Evolutionary conservation across 2,888 invertebrate species (phyloP), one percentile per base, ranked within the genome.

Genomic region (Ectropis crepuscularia): DNA sequence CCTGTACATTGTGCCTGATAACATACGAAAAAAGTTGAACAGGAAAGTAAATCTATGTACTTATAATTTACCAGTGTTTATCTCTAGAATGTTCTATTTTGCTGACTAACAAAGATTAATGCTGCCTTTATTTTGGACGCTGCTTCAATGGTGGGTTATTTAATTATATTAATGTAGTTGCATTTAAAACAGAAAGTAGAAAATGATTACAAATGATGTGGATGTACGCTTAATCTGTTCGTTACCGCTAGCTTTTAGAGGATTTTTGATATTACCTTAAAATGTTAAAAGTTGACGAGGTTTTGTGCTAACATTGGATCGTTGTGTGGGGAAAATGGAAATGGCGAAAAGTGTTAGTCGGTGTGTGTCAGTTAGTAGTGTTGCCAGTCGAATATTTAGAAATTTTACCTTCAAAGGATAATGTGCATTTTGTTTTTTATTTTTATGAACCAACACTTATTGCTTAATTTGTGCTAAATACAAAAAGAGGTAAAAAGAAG

Each of bases 131-230:
- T 80, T 87, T 90, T 88, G 91, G 91, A 90, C 93, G 93, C 93
- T 89, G 93, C 93, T 91, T 88, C 70, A 75, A 84, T 89, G 94
- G 92, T 93, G 93, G 94, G 90, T 84, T 63, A 28, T 47, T 47
- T 47, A 28, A 49, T 46, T 50, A 47, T 45, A 53, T 78, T 42
- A 65, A 71, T 85, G 10, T 47, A 92, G 92, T 78, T 92, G 88
- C 88, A 91, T 79, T 90, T 94, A 80, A 94, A 94, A 92, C 93
- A 93, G 74, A 92, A 87, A 85, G 94, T 94, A 78, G 94, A 94
- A 65, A 90, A 88, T 74, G 94, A 94, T 88, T 94, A 94, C 80
- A 90, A 94, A 89, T 94, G 93, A 94, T 92, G 36, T 48, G 41
- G 36, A 59, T 72, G 68, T 63, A 66, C 67, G 74, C 68, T 70